These are phyloP conservation scores for Oscheius sp. DNA, from an alignment of 2,888 invertebrate species.

Conservation along the genomic window DNA sequence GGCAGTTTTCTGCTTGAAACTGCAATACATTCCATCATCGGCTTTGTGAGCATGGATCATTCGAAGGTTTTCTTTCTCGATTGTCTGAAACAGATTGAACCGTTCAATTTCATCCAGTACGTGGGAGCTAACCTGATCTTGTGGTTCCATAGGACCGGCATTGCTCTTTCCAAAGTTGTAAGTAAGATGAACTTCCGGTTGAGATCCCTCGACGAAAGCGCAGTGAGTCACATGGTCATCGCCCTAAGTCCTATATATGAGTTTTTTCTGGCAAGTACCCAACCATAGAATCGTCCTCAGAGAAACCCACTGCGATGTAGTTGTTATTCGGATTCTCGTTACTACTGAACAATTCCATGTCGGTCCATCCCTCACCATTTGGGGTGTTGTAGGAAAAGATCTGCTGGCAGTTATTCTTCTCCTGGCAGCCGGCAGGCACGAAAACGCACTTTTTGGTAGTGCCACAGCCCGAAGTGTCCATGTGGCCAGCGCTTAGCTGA, in stretches of 20 bases:
- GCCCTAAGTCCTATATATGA: constrained; percentile 18
- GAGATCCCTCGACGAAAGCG: constrained; percentile 24
- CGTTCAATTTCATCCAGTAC: neutral
- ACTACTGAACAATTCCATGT: constrained; percentile 39
- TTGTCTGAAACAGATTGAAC: constrained; percentile 1
- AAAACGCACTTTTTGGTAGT: constrained; percentile 36
- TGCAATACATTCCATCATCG: constrained; percentile 37
- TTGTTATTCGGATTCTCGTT: constrained; percentile 34
- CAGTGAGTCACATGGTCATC: constrained; percentile 39
- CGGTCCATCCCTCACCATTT: constrained; percentile 26
- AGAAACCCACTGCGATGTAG: constrained; percentile 41
- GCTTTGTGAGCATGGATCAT: constrained; percentile 38
- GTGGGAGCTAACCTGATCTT: constrained; percentile 25
- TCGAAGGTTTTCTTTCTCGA: constrained; percentile 30
- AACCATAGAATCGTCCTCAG: constrained; percentile 40
- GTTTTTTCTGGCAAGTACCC: neutral
- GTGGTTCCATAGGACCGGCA: constrained; percentile 20
- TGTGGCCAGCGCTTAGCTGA: constrained; percentile 17
- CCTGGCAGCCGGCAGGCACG: constrained; percentile 41
- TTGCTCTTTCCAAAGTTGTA: constrained; percentile 43
- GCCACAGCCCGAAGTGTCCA: constrained; percentile 36
- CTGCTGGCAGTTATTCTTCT: constrained; percentile 28
- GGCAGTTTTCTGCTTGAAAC: constrained; percentile 35
- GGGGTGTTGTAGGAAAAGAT: constrained; percentile 23
- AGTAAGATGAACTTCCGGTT: constrained; percentile 37